A percentile compares a stretch with the other conserved stretches of the same genome.
These are phyloP conservation scores for Sminthopsis crassicaudata DNA, from an alignment of 2,113 vertebrate species.

Conservation along the genomic window DNA sequence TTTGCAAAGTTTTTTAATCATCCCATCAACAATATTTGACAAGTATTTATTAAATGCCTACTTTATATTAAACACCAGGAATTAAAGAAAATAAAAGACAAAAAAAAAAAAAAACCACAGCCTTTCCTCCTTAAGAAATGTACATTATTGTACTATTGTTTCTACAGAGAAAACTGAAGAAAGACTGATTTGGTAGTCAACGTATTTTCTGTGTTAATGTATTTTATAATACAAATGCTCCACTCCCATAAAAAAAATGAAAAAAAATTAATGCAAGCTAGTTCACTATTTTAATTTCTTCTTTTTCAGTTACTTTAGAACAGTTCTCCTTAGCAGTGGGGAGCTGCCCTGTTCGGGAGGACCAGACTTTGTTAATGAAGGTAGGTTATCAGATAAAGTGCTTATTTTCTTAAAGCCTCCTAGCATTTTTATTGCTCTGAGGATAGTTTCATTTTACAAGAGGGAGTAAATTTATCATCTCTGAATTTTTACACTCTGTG, in stretches of 20 bases:
- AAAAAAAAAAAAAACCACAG: background rate
- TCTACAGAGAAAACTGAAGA: background rate
- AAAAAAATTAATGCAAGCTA: background rate
- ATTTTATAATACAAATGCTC: too few species aligned
- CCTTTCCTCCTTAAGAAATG: background rate
- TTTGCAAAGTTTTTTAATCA: background rate
- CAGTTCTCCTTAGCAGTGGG: conserved; percentile 78
- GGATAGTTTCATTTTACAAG: conserved; percentile 51
- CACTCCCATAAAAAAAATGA: background rate
- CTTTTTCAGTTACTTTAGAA: conserved; percentile 76
- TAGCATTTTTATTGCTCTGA: conserved; percentile 51
- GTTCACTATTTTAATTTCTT: conserved; percentile 18
- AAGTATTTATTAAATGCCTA: background rate
- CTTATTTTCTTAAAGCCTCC: conserved; percentile 41
- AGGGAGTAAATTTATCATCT: conserved; percentile 75
- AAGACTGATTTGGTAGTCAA: accelerated
- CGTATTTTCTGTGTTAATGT: background rate
- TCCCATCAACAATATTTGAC: background rate
- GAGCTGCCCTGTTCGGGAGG: conserved; percentile 70
- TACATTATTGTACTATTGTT: background rate
- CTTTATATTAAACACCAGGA: background rate
- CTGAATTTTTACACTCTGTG: background rate
- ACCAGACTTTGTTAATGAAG: conserved; percentile 79
- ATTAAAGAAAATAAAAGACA: background rate
- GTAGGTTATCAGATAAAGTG: conserved; percentile 59